Evolutionary conservation across 2,797 vertebrate species (phyloP).

Genomic region (Gymnoscopelus braueri): DNA sequence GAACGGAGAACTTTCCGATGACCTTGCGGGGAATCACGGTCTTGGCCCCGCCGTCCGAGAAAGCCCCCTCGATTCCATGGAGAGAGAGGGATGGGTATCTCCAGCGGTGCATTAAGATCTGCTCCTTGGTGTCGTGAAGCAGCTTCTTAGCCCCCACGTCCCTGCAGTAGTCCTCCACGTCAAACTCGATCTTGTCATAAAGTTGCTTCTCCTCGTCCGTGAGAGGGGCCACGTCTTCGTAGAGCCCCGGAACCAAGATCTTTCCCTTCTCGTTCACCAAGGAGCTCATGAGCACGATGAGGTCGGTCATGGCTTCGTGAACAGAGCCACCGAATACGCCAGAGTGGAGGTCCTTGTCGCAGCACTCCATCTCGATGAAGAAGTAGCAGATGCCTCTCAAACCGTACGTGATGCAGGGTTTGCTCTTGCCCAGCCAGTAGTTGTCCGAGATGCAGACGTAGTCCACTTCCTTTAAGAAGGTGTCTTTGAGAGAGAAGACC

Average conservation of each 20-base stretch:
- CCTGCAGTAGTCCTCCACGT: conserved; percentile 88
- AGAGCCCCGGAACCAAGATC: conserved; percentile 88
- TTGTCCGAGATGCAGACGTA: conserved; percentile 98
- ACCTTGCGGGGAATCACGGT: conserved; percentile 97
- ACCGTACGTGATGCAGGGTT: conserved; percentile 97
- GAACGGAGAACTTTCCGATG: conserved; percentile 96
- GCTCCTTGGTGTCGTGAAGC: conserved; percentile 88
- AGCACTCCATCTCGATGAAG: conserved; percentile 88
- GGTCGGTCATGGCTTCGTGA: conserved; percentile 96
- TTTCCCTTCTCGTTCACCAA: conserved; percentile 87
- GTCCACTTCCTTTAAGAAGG: conserved; percentile 94
- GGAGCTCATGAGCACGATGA: conserved; percentile 89
- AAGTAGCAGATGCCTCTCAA: conserved; percentile 96
- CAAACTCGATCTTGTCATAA: conserved; percentile 94
- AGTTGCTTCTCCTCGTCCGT: conserved; percentile 86
- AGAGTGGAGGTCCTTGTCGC: conserved; percentile 92
- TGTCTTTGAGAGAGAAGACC: conserved; percentile 87
- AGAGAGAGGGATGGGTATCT: conserved; percentile 94
- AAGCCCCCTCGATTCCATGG: conserved; percentile 97
- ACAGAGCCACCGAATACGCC: conserved; percentile 96
- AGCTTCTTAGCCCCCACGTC: conserved; percentile 85
- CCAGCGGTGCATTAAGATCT: conserved; percentile 96
- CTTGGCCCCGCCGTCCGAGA: conserved; percentile 90
- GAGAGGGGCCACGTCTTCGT: conserved; percentile 84
- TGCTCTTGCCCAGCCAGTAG: conserved; percentile 97